phyloP scores from a whole-genome alignment of 2,888 invertebrate genomes.

The Pseudoips prasinana region DNA sequence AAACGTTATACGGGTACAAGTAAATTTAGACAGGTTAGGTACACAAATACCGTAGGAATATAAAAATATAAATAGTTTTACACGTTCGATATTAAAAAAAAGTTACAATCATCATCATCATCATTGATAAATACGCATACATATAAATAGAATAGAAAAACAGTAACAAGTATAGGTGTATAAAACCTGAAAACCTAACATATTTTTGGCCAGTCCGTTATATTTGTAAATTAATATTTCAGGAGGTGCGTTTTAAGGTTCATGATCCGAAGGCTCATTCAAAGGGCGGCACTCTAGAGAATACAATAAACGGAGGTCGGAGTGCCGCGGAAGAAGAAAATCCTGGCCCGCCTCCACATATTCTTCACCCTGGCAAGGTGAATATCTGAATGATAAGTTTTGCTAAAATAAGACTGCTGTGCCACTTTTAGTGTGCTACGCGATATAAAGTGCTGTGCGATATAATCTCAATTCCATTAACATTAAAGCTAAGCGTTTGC shows the following conservation, averaged over 20 bases:
- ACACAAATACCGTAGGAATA: too few species aligned
- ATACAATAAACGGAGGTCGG: constrained; percentile 92
- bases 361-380: constrained; percentile 93
- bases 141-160: too few species aligned
- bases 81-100: too few species aligned
- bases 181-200: too few species aligned
- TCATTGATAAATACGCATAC: too few species aligned
- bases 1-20: background rate
- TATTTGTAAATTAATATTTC: constrained; percentile 49
- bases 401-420: background rate
- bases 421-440: constrained; percentile 12
- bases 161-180: too few species aligned
- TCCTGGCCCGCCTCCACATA: constrained; percentile 86
- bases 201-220: background rate
- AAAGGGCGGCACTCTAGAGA: constrained; percentile 95
- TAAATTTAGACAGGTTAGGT: too few species aligned
- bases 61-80: too few species aligned
- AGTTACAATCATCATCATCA: too few species aligned
- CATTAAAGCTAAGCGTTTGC: constrained; percentile 10
- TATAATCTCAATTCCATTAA: background rate
- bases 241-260: constrained; percentile 97
- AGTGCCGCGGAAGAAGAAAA: constrained; percentile 85
- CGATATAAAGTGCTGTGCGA: constrained; percentile 10
- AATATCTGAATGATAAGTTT: constrained; percentile 18
- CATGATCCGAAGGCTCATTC: constrained; percentile 97